Evolutionary conservation across 1,140 invertebrate genomes (phyloP).

Genomic region (Bombyx mori): ASM3026992v2 NC_085115.1:14617501-14618000

Average conservation of each 20-base stretch:
- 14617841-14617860: too few species aligned
- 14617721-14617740: conserved; percentile 49
- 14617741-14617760: conserved; percentile 40
- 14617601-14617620: conserved; percentile 48
- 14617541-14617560: conserved; percentile 43
- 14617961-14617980: too few species aligned
- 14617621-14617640: conserved; percentile 47
- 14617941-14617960: too few species aligned
- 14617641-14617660: conserved; percentile 34
- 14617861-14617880: too few species aligned
- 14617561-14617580: conserved; percentile 45
- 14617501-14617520: conserved; percentile 51
- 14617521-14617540: conserved; percentile 58
- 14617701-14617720: conserved; percentile 29
- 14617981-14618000: too few species aligned
- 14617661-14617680: conserved; percentile 21
- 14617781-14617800: too few species aligned
- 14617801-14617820: too few species aligned
- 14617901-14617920: too few species aligned
- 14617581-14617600: conserved; percentile 43
- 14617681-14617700: conserved; percentile 23
- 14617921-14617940: too few species aligned
- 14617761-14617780: conserved; percentile 4
- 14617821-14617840: too few species aligned
- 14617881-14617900: too few species aligned